Evolutionary conservation across 2,797 vertebrate genomes (phyloP).

Genomic region (Sebastes diaconus): DNA sequence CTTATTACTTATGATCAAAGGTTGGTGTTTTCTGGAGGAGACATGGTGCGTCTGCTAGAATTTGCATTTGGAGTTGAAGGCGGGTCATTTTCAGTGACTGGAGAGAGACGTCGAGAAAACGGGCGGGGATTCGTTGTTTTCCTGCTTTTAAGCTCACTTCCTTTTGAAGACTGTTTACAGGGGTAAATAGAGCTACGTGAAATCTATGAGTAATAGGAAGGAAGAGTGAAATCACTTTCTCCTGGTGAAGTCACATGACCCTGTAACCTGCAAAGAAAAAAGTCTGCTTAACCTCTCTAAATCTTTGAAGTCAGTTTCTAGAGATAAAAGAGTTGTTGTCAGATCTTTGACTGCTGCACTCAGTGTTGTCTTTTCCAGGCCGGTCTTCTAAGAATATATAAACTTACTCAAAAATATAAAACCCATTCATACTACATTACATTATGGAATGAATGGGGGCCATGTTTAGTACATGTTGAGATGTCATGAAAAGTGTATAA

Average conservation of each 20-base stretch:
- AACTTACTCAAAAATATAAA: neutral
- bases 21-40: constrained; percentile 73
- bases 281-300: neutral
- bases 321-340: neutral
- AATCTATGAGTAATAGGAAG: constrained; percentile 2
- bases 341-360: neutral
- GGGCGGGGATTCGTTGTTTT: constrained; percentile 33
- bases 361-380: neutral
- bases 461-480: neutral
- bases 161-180: constrained; percentile 48
- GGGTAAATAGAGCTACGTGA: constrained; percentile 19
- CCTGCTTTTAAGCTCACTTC: constrained; percentile 17
- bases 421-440: no score
- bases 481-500: neutral
- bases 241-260: neutral
- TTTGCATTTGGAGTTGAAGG: constrained; percentile 68
- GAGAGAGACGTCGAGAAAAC: constrained; percentile 54
- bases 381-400: neutral
- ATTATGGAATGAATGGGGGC: neutral
- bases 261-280: neutral
- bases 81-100: constrained; percentile 58
- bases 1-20: constrained; percentile 79
- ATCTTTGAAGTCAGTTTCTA: neutral
- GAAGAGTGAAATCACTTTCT: neutral
- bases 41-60: constrained; percentile 61